Base-by-base conservation (phyloP, 1,140 invertebrate genomes). In the Homalodisca vitripennis region DNA sequence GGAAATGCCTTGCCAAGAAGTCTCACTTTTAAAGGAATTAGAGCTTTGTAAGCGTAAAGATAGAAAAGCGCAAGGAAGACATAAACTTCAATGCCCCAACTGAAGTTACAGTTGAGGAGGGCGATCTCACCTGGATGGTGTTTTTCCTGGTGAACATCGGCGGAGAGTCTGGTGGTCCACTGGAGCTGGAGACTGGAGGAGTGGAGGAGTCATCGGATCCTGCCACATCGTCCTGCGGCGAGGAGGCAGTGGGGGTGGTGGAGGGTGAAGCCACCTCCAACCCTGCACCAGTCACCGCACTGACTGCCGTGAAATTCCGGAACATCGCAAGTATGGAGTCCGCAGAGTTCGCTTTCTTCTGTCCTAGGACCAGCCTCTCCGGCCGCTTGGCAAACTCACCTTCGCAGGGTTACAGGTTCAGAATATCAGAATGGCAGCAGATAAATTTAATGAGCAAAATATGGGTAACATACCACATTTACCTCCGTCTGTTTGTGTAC, bases 311-410 rank as follows among this genome's bases (percentile, higher is more conserved):
- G 73, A 88, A 87, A 74, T 87, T 88, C 30, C 86, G 80, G 74
- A 91, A 90, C 86, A 91, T 89, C 1, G 88, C 87, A 55, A 90
- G 77, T 66, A 91, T 88, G 1, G 89, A 90, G 78, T 91, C 89
- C 12, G 89, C 89, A 73, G 87, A 89, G 3, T 88, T 72, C 83
- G 83, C 84, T 81, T 89, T 84, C 30, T 57, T 66, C 24, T 30
- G 68, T 20, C 67, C 67, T 2, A 72, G 24, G 0, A 64, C 32
- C 6, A 72, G 29, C 20, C 53, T 47, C 20, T 46, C 67, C 14
- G 71, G 71, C 14, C 71, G 26, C 24, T 29, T 65, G 3, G 47
- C 63, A 17, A 32, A 3, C 10, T 70, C 69, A 1, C 69, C 69
- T 70, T 10, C 22, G 57, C 48, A n/a, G n/a, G n/a, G n/a, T n/a